Conservation (phyloP, 2,888 invertebrate genomes). For the Polia nebulosa region DNA sequence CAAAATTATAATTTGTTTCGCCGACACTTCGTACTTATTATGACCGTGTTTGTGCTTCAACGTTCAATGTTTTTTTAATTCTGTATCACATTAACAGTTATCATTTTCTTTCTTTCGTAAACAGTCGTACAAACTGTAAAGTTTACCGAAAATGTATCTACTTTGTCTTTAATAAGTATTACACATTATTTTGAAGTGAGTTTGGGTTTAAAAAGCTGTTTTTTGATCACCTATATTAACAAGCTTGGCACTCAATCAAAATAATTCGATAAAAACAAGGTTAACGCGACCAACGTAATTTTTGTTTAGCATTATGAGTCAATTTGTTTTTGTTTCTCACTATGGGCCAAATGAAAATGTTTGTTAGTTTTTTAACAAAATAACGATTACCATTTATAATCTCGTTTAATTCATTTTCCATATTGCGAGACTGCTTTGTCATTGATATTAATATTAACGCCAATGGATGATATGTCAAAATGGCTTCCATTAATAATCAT, state of each 20-base stretch:
- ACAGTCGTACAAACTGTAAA: constrained; percentile 10
- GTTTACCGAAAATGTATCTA: constrained; percentile 1
- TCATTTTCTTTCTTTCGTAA: constrained; percentile 37
- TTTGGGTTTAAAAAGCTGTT: not conserved
- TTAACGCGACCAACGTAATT: constrained; percentile 28
- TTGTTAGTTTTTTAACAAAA: constrained; percentile 18
- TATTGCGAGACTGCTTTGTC: constrained; percentile 13
- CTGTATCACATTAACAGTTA: constrained; percentile 35
- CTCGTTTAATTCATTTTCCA: not conserved
- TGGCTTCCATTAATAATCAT: constrained; percentile 42
- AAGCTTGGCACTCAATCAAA: constrained; percentile 23
- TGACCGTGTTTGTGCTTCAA: constrained; percentile 53
- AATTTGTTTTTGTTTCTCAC: constrained; percentile 16
- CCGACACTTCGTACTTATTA: constrained; percentile 59
- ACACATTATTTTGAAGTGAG: not conserved
- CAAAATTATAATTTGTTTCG: constrained; percentile 65
- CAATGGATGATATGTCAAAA: constrained; percentile 41
- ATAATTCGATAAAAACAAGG: constrained; percentile 35
- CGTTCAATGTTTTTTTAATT: constrained; percentile 44
- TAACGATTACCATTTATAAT: not conserved
- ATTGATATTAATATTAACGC: constrained; percentile 8
- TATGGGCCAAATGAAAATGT: constrained; percentile 25
- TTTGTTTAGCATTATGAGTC: constrained; percentile 10
- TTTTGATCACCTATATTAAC: constrained; percentile 21
- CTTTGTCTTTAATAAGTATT: not conserved